phyloP scores from a whole-genome alignment of 2,113 vertebrate genomes.

The Halichoeres trimaculatus region DNA sequence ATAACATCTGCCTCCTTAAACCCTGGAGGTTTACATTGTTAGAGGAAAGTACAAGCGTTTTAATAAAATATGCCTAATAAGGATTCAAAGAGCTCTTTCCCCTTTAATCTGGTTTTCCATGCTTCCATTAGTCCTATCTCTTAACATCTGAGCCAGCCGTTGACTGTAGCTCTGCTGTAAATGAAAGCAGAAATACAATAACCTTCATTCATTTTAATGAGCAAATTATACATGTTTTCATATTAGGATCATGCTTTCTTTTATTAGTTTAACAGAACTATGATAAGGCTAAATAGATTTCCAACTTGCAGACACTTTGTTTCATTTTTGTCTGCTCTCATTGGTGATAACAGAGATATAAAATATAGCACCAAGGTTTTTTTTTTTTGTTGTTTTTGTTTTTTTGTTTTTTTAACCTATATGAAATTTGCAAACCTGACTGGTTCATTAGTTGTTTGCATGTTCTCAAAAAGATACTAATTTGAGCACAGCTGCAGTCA shows the following conservation, averaged over 20 bases:
- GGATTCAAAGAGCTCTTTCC: constrained; percentile 33
- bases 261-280: not conserved
- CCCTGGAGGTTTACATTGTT: constrained; percentile 28
- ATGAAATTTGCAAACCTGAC: no score
- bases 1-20: constrained; percentile 41
- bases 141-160: constrained; percentile 19
- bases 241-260: constrained; percentile 4
- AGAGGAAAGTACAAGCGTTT: constrained; percentile 19
- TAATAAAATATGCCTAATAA: constrained; percentile 33
- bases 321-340: not conserved
- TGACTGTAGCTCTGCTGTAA: not conserved
- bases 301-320: not conserved
- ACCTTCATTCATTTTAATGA: constrained; percentile 24
- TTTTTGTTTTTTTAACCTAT: no score
- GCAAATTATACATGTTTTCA: constrained; percentile 7
- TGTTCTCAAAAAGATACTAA: no score
- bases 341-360: not conserved
- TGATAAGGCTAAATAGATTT: not conserved
- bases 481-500: no score
- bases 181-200: constrained; percentile 14
- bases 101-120: constrained; percentile 43
- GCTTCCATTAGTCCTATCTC: constrained; percentile 34
- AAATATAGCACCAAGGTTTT: no score
- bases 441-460: no score
- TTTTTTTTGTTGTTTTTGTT: no score